phyloP scores from a whole-genome alignment of 2,888 invertebrate genomes.

The Drosophila histrio region DNA sequence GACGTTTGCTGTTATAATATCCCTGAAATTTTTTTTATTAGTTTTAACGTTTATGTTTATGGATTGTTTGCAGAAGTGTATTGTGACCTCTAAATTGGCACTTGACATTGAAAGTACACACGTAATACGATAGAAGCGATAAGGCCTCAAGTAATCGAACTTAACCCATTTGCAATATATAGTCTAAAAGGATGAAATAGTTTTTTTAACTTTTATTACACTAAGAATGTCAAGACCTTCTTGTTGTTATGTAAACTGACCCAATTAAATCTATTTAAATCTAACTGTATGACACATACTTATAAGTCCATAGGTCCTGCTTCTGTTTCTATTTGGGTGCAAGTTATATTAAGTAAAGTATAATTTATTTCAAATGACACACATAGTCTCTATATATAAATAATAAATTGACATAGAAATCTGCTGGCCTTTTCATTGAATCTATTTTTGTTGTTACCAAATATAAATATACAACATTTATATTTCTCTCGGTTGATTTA shows the following conservation, averaged over 20 bases:
- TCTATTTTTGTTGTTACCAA: background rate
- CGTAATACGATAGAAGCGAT: background rate
- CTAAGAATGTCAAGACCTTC: background rate
- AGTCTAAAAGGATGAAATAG: background rate
- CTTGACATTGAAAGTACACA: slow-evolving; percentile 30
- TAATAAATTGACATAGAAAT: background rate
- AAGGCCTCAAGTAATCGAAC: slow-evolving; percentile 9
- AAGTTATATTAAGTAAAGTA: background rate
- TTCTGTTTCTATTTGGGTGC: background rate
- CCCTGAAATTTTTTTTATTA: slow-evolving; percentile 40
- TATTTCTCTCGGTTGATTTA: background rate
- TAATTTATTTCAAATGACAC: background rate
- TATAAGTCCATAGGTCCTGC: background rate
- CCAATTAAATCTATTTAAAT: too few relatives aligned
- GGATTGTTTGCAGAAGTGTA: slow-evolving; percentile 1
- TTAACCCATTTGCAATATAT: slow-evolving; percentile 12
- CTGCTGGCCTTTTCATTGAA: background rate
- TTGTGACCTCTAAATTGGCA: slow-evolving; percentile 24
- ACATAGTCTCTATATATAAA: background rate
- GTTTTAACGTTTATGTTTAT: slow-evolving; percentile 49
- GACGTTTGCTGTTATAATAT: slow-evolving; percentile 26
- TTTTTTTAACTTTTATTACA: slow-evolving; percentile 4
- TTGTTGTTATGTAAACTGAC: background rate
- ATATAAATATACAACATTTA: background rate
- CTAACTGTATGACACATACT: background rate